These are phyloP conservation scores for Patiria miniata DNA, from an alignment of 35 echinoderm and acorn worm species.

Conservation along the genomic window DNA sequence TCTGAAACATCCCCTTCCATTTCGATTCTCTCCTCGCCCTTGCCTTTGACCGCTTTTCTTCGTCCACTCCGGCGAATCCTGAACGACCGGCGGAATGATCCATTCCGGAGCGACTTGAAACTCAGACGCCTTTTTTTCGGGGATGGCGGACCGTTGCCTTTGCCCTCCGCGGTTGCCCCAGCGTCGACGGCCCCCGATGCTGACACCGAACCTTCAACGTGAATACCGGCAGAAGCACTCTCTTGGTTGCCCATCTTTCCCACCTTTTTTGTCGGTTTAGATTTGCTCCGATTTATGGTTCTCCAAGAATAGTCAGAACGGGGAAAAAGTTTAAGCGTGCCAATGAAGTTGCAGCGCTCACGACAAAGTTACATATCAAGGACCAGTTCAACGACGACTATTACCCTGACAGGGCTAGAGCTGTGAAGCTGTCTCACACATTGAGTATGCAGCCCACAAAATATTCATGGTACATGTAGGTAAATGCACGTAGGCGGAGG, in stretches of 20 bases:
- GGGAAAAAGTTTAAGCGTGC: background rate
- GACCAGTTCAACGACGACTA: background rate
- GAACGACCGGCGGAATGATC: constrained; percentile 16
- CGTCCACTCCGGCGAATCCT: constrained; percentile 13
- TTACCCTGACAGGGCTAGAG: background rate
- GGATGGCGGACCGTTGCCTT: constrained; percentile 27
- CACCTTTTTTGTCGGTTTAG: background rate
- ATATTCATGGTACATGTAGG: background rate
- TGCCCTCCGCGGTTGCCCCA: background rate
- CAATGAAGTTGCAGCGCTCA: constrained; percentile 18
- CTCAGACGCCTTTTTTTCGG: constrained; percentile 46
- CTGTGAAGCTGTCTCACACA: background rate
- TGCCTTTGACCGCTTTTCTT: background rate
- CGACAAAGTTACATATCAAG: constrained; percentile 17
- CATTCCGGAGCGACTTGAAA: constrained; percentile 40
- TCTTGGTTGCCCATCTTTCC: constrained; percentile 37
- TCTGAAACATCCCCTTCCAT: constrained; percentile 4
- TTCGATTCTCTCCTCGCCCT: constrained; percentile 7
- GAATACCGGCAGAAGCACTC: constrained; percentile 22
- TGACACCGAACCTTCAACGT: constrained; percentile 28
- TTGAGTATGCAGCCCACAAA: background rate
- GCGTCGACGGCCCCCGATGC: background rate
- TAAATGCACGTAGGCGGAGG: constrained; percentile 1
- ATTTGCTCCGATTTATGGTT: background rate
- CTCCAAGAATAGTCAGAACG: background rate